Base-by-base conservation (phyloP, 2,797 vertebrate species). In the Catharus ustulatus region DNA sequence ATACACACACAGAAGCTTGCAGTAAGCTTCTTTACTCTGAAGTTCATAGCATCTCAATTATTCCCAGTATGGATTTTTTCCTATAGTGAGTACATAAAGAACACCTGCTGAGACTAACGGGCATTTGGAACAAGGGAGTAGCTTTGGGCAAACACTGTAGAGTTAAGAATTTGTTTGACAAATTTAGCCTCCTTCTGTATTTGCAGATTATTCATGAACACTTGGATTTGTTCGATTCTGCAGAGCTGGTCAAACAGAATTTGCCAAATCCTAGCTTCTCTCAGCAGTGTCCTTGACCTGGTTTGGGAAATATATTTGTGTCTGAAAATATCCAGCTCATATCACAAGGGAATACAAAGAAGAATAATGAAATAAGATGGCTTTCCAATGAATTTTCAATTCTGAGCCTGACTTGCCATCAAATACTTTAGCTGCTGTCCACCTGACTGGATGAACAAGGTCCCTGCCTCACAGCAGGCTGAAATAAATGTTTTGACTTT, bases 141-240 rank as follows among this genome's bases (percentile, higher is more conserved):
- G 12, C 29, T 86, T 73, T 19, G 5, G 55, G 27, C 24, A 92
- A 95, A 79, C 36, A 54, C 18, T 38, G 34, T 3, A 57, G 57
- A 87, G 24, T 61, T 84, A 90, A 85, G 75, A 90, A 85, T 80
- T 89, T 89, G 62, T 94, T 90, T 85, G 78, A 92, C 66, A 83
- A 92, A 92, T 91, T 81, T 69, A 87, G 62, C 23, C 5, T 92
- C 68, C 68, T 90, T 74, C 84, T 79, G 32, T 78, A 66, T 95
- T 94, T 93, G 61, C 72, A 85, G 92, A 92, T 85, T 91, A 89
- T 68, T 95, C 46, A 42, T 48, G 64, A 90, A 72, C 61, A 92
- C 38, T 90, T 92, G 40, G 67, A 77, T 94, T 92, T 83, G 42
- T 68, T 82, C 0, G 0, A 90, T 87, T 92, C 76, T 89, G 78